These are phyloP conservation scores for Pachyrhynchus sulphureomaculatus DNA, from an alignment of 1,140 invertebrate genomes.

Conservation along the genomic window DNA sequence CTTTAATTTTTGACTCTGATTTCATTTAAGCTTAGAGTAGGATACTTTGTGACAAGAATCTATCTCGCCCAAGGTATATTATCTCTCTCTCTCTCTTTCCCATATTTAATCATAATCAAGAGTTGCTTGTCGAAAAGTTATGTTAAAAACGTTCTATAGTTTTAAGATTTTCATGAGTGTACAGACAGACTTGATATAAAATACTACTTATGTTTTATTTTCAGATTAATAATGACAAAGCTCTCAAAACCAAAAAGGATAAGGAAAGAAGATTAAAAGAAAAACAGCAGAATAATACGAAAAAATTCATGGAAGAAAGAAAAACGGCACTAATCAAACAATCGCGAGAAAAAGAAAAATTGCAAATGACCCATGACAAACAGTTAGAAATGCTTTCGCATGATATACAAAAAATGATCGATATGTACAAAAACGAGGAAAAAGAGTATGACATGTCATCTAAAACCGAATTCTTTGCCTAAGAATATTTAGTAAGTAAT, in stretches of 20 bases:
- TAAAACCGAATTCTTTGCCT: constrained; percentile 88
- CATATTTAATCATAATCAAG: too few relatives aligned
- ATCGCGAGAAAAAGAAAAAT: constrained; percentile 88
- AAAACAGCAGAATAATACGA: constrained; percentile 98
- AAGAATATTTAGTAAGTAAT: neutral
- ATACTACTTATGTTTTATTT: constrained; percentile 1
- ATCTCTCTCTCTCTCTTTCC: too few relatives aligned
- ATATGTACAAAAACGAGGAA: constrained; percentile 94
- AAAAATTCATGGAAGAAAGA: constrained; percentile 97
- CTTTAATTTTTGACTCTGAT: too few relatives aligned
- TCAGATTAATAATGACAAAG: constrained; percentile 86
- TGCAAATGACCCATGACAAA: constrained; percentile 89
- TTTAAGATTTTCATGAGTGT: too few relatives aligned
- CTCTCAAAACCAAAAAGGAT: constrained; percentile 95
- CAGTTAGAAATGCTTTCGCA: constrained; percentile 88
- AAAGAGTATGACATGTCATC: constrained; percentile 87
- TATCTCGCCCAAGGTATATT: too few relatives aligned
- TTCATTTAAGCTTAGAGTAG: too few relatives aligned
- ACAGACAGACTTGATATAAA: neutral
- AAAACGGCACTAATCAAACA: constrained; percentile 88
- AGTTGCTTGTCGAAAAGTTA: too few relatives aligned
- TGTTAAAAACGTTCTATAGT: too few relatives aligned
- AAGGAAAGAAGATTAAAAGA: constrained; percentile 91
- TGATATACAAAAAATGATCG: constrained; percentile 90
- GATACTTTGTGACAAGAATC: too few relatives aligned